A percentile compares a stretch with the other conserved stretches of the same genome.
Evolutionary conservation across 2,113 vertebrate genomes (phyloP).

Genomic region (Caranx ignobilis): DNA sequence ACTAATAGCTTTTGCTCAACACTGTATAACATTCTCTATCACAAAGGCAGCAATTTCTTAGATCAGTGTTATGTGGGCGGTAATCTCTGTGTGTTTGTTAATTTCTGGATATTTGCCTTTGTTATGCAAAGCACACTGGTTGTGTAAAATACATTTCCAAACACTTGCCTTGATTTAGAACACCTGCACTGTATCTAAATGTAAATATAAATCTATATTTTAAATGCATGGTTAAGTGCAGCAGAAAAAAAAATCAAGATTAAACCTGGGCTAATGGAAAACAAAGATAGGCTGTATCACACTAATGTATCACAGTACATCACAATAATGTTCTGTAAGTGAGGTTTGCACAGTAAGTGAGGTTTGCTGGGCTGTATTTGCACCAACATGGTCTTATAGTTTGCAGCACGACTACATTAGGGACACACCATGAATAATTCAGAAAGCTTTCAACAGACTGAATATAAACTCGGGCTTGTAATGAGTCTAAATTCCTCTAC

Average conservation of each 20-base stretch:
- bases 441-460: constrained; percentile 68
- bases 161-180: constrained; percentile 46
- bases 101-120: constrained; percentile 53
- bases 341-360: constrained; percentile 48
- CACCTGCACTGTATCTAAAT: constrained; percentile 39
- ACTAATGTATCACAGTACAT: constrained; percentile 65
- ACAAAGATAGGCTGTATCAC: constrained; percentile 48
- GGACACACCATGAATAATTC: constrained; percentile 75
- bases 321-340: constrained; percentile 60
- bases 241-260: constrained; percentile 47
- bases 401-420: constrained; percentile 74
- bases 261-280: constrained; percentile 68
- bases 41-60: constrained; percentile 59
- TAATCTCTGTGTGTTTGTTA: constrained; percentile 51
- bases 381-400: constrained; percentile 61
- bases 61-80: constrained; percentile 55
- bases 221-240: constrained; percentile 61
- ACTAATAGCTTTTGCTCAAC: constrained; percentile 75
- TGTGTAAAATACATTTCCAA: constrained; percentile 36
- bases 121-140: constrained; percentile 47
- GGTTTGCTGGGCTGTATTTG: constrained; percentile 59
- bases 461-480: constrained; percentile 74
- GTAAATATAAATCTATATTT: constrained; percentile 61
- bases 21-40: constrained; percentile 62
- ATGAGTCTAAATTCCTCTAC: constrained; percentile 73